Conservation (phyloP, 2,797 vertebrate genomes). For the Sebastes nivosus region DNA sequence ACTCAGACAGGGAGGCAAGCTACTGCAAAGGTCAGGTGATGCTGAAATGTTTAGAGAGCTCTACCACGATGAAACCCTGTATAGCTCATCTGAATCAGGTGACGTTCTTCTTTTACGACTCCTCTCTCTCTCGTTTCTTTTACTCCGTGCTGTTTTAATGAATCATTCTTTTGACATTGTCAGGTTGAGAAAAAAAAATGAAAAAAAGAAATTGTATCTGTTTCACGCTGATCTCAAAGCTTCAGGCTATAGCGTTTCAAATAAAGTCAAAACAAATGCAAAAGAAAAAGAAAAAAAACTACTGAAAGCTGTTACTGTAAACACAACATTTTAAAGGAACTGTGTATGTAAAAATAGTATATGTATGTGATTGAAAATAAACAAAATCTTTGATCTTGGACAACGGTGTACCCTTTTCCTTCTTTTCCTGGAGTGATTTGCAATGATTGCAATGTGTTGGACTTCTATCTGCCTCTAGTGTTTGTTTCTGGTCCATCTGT, state of each 20-base stretch:
- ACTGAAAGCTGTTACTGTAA: constrained; percentile 82
- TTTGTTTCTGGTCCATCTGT: background rate
- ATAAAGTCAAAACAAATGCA: constrained; percentile 77
- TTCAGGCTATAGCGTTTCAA: constrained; percentile 78
- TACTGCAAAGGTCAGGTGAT: constrained; percentile 64
- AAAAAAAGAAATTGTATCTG: constrained; percentile 55
- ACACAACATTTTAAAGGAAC: constrained; percentile 86
- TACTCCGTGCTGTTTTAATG: constrained; percentile 77
- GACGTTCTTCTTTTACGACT: constrained; percentile 69
- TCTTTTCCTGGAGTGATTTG: background rate
- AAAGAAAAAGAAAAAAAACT: constrained; percentile 70
- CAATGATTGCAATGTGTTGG: background rate
- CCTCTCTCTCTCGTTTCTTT: constrained; percentile 64
- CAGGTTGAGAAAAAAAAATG: constrained; percentile 59
- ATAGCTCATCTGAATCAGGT: constrained; percentile 80
- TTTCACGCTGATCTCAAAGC: constrained; percentile 79
- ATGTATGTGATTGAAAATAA: constrained; percentile 91
- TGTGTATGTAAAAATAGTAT: constrained; percentile 87
- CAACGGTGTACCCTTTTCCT: constrained; percentile 12
- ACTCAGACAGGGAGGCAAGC: constrained; percentile 73
- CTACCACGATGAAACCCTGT: constrained; percentile 63
- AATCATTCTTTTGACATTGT: constrained; percentile 79
- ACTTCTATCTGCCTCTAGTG: background rate
- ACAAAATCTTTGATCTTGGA: constrained; percentile 86
- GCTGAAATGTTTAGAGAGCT: constrained; percentile 60